phyloP scores from a whole-genome alignment of 2,888 invertebrate genomes.

The Drosophila formosana region DNA sequence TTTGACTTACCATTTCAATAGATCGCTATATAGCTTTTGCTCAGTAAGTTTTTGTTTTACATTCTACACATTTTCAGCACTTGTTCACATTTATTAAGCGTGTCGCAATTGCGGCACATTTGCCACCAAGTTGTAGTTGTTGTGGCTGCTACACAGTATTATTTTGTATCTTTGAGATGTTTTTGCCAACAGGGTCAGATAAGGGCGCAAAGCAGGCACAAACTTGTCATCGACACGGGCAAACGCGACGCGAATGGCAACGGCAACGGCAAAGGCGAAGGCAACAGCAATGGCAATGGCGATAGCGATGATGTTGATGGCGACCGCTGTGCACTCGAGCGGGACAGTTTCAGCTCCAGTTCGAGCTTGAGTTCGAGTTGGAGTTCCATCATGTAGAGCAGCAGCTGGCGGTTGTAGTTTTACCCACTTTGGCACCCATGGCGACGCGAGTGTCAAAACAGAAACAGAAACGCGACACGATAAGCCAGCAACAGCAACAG shows the following conservation, averaged over 20 bases:
- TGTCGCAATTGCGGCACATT: slow-evolving; percentile 29
- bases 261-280: neutral
- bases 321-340: slow-evolving; percentile 83
- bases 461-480: slow-evolving; percentile 17
- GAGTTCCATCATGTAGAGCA: slow-evolving; percentile 72
- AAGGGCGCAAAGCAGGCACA: slow-evolving; percentile 56
- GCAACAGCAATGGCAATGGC: slow-evolving; percentile 12
- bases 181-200: slow-evolving; percentile 53
- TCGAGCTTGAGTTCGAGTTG: slow-evolving; percentile 78
- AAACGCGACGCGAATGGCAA: slow-evolving; percentile 50
- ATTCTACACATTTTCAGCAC: slow-evolving; percentile 40
- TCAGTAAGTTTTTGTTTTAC: slow-evolving; percentile 30
- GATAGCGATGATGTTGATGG: slow-evolving; percentile 23
- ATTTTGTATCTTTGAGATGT: slow-evolving; percentile 43
- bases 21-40: slow-evolving; percentile 16
- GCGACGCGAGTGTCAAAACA: slow-evolving; percentile 75
- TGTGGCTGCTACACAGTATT: slow-evolving; percentile 25
- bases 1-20: slow-evolving; percentile 49
- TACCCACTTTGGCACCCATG: slow-evolving; percentile 78
- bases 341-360: slow-evolving; percentile 80
- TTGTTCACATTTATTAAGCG: slow-evolving; percentile 21
- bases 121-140: slow-evolving; percentile 7
- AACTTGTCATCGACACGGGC: slow-evolving; percentile 51
- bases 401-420: slow-evolving; percentile 67
- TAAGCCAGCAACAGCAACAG: slow-evolving; percentile 35